Base-by-base conservation (phyloP, 1,140 invertebrate species). In the Drosophila punjabiensis region DNA sequence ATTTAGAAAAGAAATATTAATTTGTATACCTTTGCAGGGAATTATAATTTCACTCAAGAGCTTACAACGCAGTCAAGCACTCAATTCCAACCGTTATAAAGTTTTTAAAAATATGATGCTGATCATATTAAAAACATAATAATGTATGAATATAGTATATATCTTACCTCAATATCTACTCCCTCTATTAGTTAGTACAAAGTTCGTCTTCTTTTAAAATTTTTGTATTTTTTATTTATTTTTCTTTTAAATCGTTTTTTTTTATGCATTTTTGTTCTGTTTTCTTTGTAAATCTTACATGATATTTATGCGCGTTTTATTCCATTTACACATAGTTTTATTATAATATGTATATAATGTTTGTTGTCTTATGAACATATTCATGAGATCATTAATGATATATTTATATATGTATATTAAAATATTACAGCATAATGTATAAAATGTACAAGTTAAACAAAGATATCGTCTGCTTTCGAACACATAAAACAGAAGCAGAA, bases 371-470 rank as follows among this genome's bases (percentile, higher is more conserved):
- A 88, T 88, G 84, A 88, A 88, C 78, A 84, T 89, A 89, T 88
- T 88, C 84, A 88, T 88, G 84, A 88, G 84, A 88, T 88, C 84
- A 88, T 16, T 89, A 84, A 79, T 81, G 74, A 89, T 88, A 88
- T 75, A 70, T 82, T 74, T 83, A 77, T 87, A 77, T 83, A 77
- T 87, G 67, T 73, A 62, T 75, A 81, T 69, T 68, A 79, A 82
- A 89, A 84, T 77, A 87, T 83, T 89, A 89, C 85, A 84, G 81
- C 85, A 88, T 88, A 89, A 75, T 70, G 18, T 24, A 87, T 78
- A 89, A 87, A 89, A 88, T 88, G 85, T 88, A 89, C 85, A 88
- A 89, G 76, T 83, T 81, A 84, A 73, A 88, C 76, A 67, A 79
- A 71, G 64, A 52, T 53, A 56, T 63, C 53, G 70, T 76, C 45